Base-by-base conservation (phyloP, 2,888 invertebrate genomes). In the Mallateleia sp. region DNA sequence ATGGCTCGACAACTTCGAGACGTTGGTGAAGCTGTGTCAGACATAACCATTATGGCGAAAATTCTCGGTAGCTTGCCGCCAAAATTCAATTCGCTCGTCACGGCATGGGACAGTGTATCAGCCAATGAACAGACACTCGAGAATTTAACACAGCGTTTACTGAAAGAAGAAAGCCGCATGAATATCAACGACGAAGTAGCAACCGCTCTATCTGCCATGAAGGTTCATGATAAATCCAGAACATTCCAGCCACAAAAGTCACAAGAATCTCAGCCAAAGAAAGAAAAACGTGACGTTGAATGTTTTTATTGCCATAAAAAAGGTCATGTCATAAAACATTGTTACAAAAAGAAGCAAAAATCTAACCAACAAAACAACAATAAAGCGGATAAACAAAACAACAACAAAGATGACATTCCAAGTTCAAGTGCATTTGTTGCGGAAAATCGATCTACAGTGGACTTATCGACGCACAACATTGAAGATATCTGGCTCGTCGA, bases 51-150 rank as follows among this genome's bases (percentile, higher is more conserved):
- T 9, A 83, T 83, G 75, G 75, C 88, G 0, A 88, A 86, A 52
- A 83, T 88, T 7, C 24, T 88, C 15, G 80, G 66, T 2, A 78
- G 71, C 15, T 62, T 88, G 20, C 85, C 83, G 18, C n/a, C 71
- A 38, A 85, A 83, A 67, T 88, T 54, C 28, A 77, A 83, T 52
- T 14, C 80, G 2, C 58, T 86, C 2, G 52, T 80, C 0, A 83
- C 75, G 6, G 84, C 83, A n/a, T 84, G 84, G 80, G 80, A 84
- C 25, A 88, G 85, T 38, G 88, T 88, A 25, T 0, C 64, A 14
- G 28, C 32, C 0, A 25, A 1, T 15, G 58, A 64, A 0, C 88
- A 88, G 42, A 86, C 62, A 8, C 28, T 77, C 32, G 54, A 50
- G 25, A 82, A 42, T 38, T 56, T 67, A 83, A 60, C 62, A 9